phyloP scores from a whole-genome alignment of 2,113 vertebrate genomes.

The Mesocricetus auratus region DNA sequence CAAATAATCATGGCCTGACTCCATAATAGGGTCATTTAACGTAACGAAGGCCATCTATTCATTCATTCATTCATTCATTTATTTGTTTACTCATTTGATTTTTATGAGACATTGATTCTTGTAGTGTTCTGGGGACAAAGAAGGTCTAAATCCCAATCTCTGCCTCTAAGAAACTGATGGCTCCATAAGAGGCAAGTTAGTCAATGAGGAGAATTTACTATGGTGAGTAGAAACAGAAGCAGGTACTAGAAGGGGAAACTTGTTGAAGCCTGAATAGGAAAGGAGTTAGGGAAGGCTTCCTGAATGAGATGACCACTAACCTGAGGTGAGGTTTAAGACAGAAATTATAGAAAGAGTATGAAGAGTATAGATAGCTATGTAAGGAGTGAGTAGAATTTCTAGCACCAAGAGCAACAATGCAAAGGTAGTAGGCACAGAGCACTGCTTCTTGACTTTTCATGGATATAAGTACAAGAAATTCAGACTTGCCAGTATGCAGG shows the following conservation, averaged over 20 bases:
- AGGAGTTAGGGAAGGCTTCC: neutral
- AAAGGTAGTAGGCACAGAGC: neutral
- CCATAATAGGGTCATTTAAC: constrained; percentile 37
- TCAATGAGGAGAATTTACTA: neutral
- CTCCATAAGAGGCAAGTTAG: neutral
- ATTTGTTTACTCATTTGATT: constrained; percentile 23
- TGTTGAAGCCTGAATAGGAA: constrained; percentile 21
- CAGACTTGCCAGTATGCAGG: neutral
- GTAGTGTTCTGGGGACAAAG: neutral
- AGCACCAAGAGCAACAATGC: constrained; percentile 23
- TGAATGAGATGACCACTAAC: constrained; percentile 45
- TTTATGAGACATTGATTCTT: constrained; percentile 29
- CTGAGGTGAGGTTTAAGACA: constrained; percentile 30
- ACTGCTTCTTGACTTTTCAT: constrained; percentile 5
- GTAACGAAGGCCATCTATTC: constrained; percentile 7
- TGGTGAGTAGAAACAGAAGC: constrained; percentile 13
- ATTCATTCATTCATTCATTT: constrained; percentile 28
- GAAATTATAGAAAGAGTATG: neutral
- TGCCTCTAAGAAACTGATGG: constrained; percentile 38
- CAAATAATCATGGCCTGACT: constrained; percentile 15
- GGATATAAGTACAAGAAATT: constrained; percentile 23
- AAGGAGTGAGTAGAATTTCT: neutral
- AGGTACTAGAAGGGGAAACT: neutral
- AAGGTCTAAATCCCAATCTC: neutral
- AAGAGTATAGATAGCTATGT: neutral